Percentiles rank a stretch among this genome's conserved stretches.
These are phyloP conservation scores for Hemiscyllium ocellatum DNA, from an alignment of 2,113 vertebrate species.

Conservation along the genomic window DNA sequence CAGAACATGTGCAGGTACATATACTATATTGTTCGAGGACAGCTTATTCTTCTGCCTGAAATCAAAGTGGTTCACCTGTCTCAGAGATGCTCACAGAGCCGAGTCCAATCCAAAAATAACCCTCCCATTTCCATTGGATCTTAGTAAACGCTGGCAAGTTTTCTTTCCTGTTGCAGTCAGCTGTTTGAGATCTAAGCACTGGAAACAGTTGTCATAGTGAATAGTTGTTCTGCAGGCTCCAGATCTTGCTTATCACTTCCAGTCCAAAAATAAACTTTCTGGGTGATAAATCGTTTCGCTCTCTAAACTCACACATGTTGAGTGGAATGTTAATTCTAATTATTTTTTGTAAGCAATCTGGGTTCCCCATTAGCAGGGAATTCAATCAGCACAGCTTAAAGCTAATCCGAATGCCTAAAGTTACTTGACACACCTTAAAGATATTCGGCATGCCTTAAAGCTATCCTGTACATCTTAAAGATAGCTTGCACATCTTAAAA, in stretches of 20 bases:
- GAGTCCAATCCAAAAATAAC: not conserved
- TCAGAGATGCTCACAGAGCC: not conserved
- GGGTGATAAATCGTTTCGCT: not conserved
- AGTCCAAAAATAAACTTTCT: not conserved
- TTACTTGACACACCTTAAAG: not conserved
- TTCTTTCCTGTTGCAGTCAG: not conserved
- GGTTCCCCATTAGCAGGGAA: not conserved
- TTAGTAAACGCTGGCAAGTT: not conserved
- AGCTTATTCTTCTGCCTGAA: not conserved
- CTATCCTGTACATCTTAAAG: not conserved
- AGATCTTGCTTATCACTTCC: not conserved
- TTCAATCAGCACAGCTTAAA: not conserved
- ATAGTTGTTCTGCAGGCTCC: not conserved
- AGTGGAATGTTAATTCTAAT: not conserved
- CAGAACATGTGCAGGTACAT: not conserved
- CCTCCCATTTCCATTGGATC: not conserved
- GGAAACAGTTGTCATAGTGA: not conserved
- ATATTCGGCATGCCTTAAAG: not conserved
- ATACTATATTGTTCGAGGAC: not conserved
- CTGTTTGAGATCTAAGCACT: not conserved
- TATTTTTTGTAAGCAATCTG: not conserved
- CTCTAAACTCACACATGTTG: not conserved
- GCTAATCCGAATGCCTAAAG: not conserved
- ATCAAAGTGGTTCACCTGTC: not conserved
- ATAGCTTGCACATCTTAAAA: not conserved